A percentile compares a stretch with the other conserved stretches of the same genome.
phyloP scores from a whole-genome alignment of 2,113 vertebrate species.

The Cichladusa arquata region DNA sequence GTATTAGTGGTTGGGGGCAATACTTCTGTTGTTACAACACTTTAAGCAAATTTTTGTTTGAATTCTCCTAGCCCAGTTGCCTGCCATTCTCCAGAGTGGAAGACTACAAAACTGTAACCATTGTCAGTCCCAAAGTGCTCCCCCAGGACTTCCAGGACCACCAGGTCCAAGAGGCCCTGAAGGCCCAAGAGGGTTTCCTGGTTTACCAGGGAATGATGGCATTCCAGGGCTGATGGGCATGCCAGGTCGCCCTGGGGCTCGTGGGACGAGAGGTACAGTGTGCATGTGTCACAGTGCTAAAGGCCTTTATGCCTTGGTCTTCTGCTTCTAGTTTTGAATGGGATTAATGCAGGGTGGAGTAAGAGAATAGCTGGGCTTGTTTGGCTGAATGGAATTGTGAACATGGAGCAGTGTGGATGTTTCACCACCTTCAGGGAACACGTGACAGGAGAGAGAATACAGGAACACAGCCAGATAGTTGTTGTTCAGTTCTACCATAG shows the following conservation, averaged over 20 bases:
- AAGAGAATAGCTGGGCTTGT: not conserved
- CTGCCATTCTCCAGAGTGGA: constrained; percentile 80
- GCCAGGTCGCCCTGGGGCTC: constrained; percentile 82
- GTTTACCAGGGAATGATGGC: constrained; percentile 84
- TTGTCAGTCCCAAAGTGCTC: constrained; percentile 80
- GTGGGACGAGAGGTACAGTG: constrained; percentile 85
- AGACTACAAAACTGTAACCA: constrained; percentile 83
- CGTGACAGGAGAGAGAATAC: not conserved
- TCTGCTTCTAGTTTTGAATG: not conserved
- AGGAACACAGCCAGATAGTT: not conserved
- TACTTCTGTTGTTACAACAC: not conserved
- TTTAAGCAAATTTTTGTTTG: constrained; percentile 14
- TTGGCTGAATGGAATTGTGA: not conserved
- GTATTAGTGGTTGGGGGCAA: not conserved
- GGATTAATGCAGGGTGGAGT: not conserved
- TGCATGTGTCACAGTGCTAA: not conserved
- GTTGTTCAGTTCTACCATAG: not conserved
- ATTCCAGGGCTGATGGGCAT: constrained; percentile 79
- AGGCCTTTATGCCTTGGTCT: not conserved
- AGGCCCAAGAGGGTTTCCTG: constrained; percentile 86
- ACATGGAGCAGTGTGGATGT: not conserved
- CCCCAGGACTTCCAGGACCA: constrained; percentile 82
- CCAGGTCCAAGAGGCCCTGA: constrained; percentile 83
- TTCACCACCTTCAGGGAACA: fast-evolving
- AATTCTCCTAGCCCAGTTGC: constrained; percentile 82